phyloP scores from a whole-genome alignment of 2,888 invertebrate species.

The Thereva unica region DNA sequence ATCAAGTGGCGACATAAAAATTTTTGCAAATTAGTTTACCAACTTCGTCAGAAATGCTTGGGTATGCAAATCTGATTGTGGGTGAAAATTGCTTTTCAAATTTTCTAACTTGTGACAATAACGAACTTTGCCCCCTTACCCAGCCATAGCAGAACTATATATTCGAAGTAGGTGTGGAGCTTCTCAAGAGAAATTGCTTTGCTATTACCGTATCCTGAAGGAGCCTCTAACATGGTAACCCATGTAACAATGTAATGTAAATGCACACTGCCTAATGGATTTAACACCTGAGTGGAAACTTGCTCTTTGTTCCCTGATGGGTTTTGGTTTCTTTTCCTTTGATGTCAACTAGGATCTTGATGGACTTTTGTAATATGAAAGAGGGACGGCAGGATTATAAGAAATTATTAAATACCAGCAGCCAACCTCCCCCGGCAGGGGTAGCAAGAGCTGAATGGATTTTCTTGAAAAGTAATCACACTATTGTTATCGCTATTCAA shows the following conservation, averaged over 20 bases:
- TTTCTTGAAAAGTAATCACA: no score
- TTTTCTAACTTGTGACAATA: slow-evolving; percentile 10
- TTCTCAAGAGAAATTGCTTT: slow-evolving; percentile 9
- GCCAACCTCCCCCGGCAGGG: no score
- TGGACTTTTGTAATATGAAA: no score
- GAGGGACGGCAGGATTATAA: no score
- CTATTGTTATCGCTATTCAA: no score
- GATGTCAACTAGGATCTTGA: no score
- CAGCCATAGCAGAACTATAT: not conserved
- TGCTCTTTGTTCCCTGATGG: slow-evolving; percentile 1
- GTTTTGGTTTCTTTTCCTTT: no score
- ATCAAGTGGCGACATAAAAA: slow-evolving; percentile 1
- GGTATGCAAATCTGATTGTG: not conserved
- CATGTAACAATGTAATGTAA: slow-evolving; percentile 25
- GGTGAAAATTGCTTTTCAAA: slow-evolving; percentile 13
- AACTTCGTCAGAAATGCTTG: slow-evolving; percentile 1
- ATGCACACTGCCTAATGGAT: slow-evolving; percentile 35
- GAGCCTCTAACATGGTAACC: slow-evolving; percentile 23
- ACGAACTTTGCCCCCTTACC: slow-evolving; percentile 6
- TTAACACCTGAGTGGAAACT: slow-evolving; percentile 31
- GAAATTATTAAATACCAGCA: no score
- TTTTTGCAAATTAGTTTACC: slow-evolving; percentile 19
- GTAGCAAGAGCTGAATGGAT: no score
- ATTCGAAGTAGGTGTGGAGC: not conserved
- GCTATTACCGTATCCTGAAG: slow-evolving; percentile 2